Evolutionary conservation across 2,797 vertebrate species (phyloP), one percentile per base, ranked within the genome.

Genomic region (Xyrichtys novacula): DNA sequence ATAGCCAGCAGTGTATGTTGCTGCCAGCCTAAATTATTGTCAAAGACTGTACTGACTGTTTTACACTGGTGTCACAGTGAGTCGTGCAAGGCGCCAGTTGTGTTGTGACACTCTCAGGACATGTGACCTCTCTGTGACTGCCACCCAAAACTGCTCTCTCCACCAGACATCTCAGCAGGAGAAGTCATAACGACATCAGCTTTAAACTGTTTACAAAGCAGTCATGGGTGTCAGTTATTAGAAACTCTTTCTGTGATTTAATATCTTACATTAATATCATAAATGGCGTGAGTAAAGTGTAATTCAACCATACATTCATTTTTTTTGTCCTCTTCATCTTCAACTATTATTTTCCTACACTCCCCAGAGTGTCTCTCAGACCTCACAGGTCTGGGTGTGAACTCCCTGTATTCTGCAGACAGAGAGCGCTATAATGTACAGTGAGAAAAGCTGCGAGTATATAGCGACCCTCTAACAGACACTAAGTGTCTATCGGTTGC

Each of bases 21-120:
- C 83, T 85, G 85, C 88, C 89, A 84, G 65, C 17, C 39, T 5
- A 14, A 49, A 34, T 89, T 67, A 87, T 61, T 12, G 71, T 89
- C 78, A 65, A 63, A 44, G 28, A 9, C 38, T 34, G 65, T 48
- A 34, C 68, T 9, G 14, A 49, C 63, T 2, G 9, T 47, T 43
- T 70, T 68, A 66, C 64, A 34, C 66, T 69, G 29, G 47, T 68
- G 63, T 79, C 48, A 57, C 25, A 50, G 56, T 47, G 69, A 69
- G 62, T 72, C 59, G n/a, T 85, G 81, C 64, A 66, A 54, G 52
- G 48, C 70, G 56, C 77, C 73, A 80, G 66, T 73, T 52, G 79
- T 53, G 81, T 52, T 1, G 39, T 75, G 78, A 83, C 78, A 79
- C 68, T 84, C 80, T 56, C 69, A 57, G 64, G 74, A 80, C 52